Percentiles rank a stretch among this genome's conserved stretches.
These are phyloP conservation scores for Isurus oxyrinchus DNA, from an alignment of 2,113 vertebrate genomes.

Conservation along the genomic window DNA sequence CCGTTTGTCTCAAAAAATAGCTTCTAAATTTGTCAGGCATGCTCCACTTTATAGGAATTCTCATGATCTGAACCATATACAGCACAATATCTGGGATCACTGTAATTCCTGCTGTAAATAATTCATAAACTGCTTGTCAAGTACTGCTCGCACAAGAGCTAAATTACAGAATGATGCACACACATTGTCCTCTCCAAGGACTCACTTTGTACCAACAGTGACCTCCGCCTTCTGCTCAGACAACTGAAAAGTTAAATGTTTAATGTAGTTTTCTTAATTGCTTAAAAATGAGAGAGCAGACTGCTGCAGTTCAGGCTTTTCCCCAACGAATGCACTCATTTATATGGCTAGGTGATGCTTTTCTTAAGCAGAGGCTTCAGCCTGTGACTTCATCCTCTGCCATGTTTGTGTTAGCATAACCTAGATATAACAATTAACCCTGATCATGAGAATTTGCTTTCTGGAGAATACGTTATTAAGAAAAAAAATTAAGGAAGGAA, in stretches of 20 bases:
- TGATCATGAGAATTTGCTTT: neutral
- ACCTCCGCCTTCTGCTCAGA: neutral
- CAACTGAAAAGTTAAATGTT: neutral
- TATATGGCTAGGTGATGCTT: neutral
- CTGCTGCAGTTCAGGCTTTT: neutral
- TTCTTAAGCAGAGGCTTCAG: neutral
- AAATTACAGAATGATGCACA: constrained; percentile 1
- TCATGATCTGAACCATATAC: neutral
- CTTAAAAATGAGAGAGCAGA: no score
- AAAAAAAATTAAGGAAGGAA: no score
- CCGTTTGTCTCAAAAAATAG: neutral
- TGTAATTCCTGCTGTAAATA: constrained; percentile 13
- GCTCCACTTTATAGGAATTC: neutral
- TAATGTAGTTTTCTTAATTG: neutral
- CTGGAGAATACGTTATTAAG: neutral
- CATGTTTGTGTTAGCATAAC: neutral
- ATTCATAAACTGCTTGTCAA: constrained; percentile 20
- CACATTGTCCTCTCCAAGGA: constrained; percentile 8
- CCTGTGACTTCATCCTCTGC: neutral
- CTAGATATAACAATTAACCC: neutral
- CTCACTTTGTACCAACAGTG: neutral
- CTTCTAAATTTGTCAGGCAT: constrained; percentile 11
- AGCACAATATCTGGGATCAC: neutral
- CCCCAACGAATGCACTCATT: neutral
- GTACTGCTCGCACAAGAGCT: neutral